phyloP scores from a whole-genome alignment of 2,797 vertebrate genomes.

The Setipinna tenuifilis region DNA sequence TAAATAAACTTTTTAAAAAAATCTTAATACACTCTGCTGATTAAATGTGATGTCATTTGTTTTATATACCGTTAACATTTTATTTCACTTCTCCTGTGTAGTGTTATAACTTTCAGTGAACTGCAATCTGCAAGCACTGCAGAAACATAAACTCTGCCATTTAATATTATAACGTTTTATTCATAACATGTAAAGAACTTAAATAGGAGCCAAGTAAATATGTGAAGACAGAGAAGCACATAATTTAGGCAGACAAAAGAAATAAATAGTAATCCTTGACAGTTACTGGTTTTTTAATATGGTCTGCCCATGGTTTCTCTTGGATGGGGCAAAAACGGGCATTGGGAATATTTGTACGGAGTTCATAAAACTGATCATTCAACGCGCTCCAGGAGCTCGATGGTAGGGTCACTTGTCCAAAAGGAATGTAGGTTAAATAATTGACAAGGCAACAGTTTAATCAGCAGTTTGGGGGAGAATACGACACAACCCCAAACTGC shows the following conservation, averaged over 20 bases:
- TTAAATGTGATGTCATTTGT: neutral
- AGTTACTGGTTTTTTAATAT: constrained; percentile 39
- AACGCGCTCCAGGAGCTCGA: constrained; percentile 20
- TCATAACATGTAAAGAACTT: neutral
- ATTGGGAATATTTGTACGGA: constrained; percentile 7
- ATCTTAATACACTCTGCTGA: neutral
- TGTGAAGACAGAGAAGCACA: constrained; percentile 24
- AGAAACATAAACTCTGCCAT: neutral
- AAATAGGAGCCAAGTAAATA: constrained; percentile 23
- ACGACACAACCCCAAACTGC: neutral
- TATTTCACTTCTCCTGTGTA: neutral
- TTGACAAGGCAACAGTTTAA: neutral
- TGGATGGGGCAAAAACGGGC: constrained; percentile 31
- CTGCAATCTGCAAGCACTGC: neutral
- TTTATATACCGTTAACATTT: neutral
- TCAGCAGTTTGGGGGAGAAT: neutral
- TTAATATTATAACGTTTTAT: neutral
- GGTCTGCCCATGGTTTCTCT: constrained; percentile 31
- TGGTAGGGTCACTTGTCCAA: neutral
- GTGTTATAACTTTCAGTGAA: neutral
- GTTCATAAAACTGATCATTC: constrained; percentile 20
- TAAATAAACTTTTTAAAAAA: neutral
- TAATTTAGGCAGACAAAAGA: constrained; percentile 31
- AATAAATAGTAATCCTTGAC: constrained; percentile 40
- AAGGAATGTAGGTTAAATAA: neutral